Conservation (phyloP, 2,113 vertebrate species). For the Cebidichthys violaceus region DNA sequence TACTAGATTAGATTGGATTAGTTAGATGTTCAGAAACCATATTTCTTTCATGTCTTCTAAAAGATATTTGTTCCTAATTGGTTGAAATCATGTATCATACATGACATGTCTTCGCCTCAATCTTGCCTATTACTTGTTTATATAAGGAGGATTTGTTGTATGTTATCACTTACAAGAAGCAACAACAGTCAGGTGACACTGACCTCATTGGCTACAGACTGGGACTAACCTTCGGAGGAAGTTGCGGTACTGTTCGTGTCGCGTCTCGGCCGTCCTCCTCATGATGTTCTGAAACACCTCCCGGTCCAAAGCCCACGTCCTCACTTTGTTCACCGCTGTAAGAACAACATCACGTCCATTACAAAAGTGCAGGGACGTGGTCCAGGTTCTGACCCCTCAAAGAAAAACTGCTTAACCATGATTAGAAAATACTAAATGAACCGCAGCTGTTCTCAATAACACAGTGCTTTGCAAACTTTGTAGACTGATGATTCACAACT, state of each 20-base stretch:
- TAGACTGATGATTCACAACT: background rate
- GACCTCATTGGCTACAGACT: background rate
- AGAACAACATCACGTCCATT: slow-evolving; percentile 49
- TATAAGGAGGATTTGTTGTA: background rate
- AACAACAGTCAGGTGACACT: background rate
- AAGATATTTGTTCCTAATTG: background rate
- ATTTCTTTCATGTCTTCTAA: background rate
- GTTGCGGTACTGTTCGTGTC: slow-evolving; percentile 91
- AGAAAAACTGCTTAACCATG: slow-evolving; percentile 20
- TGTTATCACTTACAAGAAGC: background rate
- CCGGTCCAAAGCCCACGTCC: slow-evolving; percentile 93
- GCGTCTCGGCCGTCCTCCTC: slow-evolving; percentile 92
- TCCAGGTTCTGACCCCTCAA: slow-evolving; percentile 10
- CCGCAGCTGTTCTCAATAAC: slow-evolving; percentile 19
- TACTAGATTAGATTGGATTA: background rate
- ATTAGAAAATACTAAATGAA: slow-evolving; percentile 15
- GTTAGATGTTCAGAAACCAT: background rate
- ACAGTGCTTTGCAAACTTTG: background rate
- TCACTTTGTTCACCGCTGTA: slow-evolving; percentile 89
- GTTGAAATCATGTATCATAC: background rate
- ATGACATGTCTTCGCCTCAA: background rate
- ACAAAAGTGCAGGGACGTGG: background rate
- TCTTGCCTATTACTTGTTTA: background rate
- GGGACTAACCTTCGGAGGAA: slow-evolving; percentile 91
- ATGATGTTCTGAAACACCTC: slow-evolving; percentile 96